Conservation (phyloP, 2,888 invertebrate species). For the Drosophila falleni region DNA sequence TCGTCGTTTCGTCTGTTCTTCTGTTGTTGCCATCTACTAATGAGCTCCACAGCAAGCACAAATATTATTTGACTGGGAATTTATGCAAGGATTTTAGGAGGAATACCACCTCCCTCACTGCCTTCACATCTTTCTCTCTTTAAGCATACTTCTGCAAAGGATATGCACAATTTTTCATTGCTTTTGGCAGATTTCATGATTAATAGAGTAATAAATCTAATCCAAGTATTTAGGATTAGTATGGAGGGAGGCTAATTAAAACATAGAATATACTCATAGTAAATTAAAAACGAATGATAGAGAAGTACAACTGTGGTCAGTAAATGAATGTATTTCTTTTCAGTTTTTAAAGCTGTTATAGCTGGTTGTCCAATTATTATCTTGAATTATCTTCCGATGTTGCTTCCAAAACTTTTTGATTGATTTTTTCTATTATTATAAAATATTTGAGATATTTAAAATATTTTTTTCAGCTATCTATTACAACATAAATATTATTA, state of each 20-base stretch:
- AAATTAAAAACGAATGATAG: no score
- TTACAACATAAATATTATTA: no score
- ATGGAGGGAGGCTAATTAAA: conserved; percentile 2
- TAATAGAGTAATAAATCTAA: conserved; percentile 18
- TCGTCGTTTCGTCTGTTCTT: conserved; percentile 3
- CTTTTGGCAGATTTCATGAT: conserved; percentile 8
- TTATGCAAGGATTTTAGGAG: conserved; percentile 57
- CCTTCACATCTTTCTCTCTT: not conserved
- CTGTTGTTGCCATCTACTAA: conserved; percentile 74
- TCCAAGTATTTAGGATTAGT: not conserved
- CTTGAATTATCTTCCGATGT: not conserved
- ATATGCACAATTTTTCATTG: conserved; percentile 9
- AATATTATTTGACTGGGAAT: conserved; percentile 75
- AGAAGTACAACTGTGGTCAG: no score
- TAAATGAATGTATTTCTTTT: no score
- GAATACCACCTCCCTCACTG: not conserved
- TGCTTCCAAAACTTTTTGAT: not conserved
- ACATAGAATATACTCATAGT: not conserved
- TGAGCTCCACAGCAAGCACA: conserved; percentile 75
- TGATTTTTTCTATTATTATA: no score
- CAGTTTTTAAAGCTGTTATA: not conserved
- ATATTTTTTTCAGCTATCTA: no score
- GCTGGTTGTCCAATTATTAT: not conserved
- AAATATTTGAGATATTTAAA: no score
- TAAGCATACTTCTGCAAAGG: not conserved